Percentiles rank a stretch among this genome's conserved stretches.
These are phyloP conservation scores for Ceraclea dissimilis DNA, from an alignment of 2,888 invertebrate genomes.

Conservation along the genomic window DNA sequence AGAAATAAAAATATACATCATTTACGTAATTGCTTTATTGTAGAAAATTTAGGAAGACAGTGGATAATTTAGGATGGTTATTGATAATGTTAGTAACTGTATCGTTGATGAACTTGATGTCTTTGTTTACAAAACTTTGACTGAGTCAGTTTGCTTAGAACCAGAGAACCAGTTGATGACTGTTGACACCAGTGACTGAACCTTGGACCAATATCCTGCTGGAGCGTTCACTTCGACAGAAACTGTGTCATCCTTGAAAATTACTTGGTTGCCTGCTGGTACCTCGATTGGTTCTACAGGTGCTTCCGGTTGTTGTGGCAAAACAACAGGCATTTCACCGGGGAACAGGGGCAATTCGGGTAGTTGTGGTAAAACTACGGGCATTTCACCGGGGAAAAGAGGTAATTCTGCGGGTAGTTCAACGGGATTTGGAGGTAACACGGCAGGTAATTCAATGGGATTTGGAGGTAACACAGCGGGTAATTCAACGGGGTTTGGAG, in stretches of 20 bases:
- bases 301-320: not conserved
- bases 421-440: not conserved
- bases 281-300: not conserved
- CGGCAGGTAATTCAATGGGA: not conserved
- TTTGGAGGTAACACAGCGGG: too few species aligned
- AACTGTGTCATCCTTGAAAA: conserved; percentile 13
- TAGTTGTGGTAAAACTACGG: conserved; percentile 1
- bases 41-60: too few species aligned
- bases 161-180: conserved; percentile 13
- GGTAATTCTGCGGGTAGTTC: not conserved
- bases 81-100: too few species aligned
- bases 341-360: not conserved
- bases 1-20: too few species aligned
- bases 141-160: too few species aligned
- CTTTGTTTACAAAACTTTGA: too few species aligned
- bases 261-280: not conserved
- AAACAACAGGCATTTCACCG: not conserved
- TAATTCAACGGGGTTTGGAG: not conserved
- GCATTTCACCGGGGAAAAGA: not conserved
- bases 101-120: not conserved
- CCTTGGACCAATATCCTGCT: not conserved
- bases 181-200: conserved; percentile 11
- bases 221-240: conserved; percentile 13
- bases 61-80: too few species aligned
- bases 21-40: too few species aligned